Evolutionary conservation across 2,113 vertebrate genomes (phyloP).

Genomic region (Grammomys surdaster): DNA sequence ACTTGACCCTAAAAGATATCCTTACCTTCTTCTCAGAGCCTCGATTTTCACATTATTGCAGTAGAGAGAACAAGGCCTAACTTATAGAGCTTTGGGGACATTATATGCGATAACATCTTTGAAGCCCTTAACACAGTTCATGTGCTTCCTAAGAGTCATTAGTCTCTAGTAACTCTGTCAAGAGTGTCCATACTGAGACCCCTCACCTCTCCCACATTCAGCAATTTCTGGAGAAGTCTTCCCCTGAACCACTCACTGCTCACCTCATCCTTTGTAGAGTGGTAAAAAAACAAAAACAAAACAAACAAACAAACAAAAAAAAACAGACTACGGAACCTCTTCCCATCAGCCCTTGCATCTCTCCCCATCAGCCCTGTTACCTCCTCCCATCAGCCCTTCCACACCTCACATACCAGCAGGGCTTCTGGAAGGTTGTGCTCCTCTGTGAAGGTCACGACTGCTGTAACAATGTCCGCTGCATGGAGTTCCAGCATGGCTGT

Average conservation of each 20-base stretch:
- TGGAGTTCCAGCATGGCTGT: conserved; percentile 91
- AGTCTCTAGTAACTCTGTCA: not conserved
- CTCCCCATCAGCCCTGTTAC: not conserved
- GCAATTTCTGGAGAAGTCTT: not conserved
- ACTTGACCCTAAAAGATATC: not conserved
- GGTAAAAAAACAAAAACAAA: too few relatives aligned
- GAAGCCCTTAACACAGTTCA: not conserved
- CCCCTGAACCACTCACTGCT: not conserved
- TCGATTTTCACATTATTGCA: not conserved
- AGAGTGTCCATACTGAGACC: not conserved
- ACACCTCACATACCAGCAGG: conserved; percentile 86
- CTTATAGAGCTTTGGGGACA: not conserved
- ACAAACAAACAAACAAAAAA: too few relatives aligned
- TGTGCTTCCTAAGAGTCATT: not conserved
- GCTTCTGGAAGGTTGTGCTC: conserved; percentile 82
- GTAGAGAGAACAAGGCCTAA: not conserved
- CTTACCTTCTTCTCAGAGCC: not conserved
- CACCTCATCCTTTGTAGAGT: not conserved
- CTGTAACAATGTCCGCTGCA: conserved; percentile 86
- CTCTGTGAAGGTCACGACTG: conserved; percentile 88
- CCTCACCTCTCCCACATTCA: not conserved
- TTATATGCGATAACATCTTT: not conserved
- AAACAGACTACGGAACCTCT: not conserved
- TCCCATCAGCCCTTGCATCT: not conserved
- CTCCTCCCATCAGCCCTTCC: not conserved